A percentile compares a stretch with the other conserved stretches of the same genome.
These are phyloP conservation scores for Crypturellus undulatus DNA, from an alignment of 2,113 vertebrate genomes.

Conservation along the genomic window DNA sequence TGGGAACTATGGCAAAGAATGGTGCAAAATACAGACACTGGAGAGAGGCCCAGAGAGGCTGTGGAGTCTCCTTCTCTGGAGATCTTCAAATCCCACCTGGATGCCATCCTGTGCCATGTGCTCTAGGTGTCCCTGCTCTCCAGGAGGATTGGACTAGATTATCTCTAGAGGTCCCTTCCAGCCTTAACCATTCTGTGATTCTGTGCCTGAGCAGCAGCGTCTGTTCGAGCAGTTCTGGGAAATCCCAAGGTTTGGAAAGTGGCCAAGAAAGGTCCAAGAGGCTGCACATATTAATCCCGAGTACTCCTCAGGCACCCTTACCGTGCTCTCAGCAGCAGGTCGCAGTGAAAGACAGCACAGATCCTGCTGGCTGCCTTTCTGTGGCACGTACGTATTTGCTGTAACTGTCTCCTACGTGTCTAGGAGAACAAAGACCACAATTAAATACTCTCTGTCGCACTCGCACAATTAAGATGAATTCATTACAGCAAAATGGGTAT, in stretches of 20 bases:
- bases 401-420: not conserved
- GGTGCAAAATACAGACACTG: not conserved
- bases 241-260: not conserved
- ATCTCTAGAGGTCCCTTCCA: no score
- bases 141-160: no score
- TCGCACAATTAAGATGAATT: not conserved
- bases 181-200: no score
- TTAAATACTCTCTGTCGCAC: not conserved
- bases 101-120: no score
- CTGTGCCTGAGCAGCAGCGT: not conserved
- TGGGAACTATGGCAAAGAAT: rapidly evolving
- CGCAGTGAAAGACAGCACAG: not conserved
- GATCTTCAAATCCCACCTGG: no score
- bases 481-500: not conserved
- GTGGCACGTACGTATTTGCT: rapidly evolving
- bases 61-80: no score
- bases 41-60: no score
- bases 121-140: no score
- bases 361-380: not conserved
- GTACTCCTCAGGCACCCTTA: no score
- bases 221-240: not conserved
- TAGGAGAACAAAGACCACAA: not conserved
- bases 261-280: not conserved
- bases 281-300: not conserved
- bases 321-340: not conserved